Conservation (phyloP, 2,888 invertebrate genomes). For the Cerceris rybyensis region DNA sequence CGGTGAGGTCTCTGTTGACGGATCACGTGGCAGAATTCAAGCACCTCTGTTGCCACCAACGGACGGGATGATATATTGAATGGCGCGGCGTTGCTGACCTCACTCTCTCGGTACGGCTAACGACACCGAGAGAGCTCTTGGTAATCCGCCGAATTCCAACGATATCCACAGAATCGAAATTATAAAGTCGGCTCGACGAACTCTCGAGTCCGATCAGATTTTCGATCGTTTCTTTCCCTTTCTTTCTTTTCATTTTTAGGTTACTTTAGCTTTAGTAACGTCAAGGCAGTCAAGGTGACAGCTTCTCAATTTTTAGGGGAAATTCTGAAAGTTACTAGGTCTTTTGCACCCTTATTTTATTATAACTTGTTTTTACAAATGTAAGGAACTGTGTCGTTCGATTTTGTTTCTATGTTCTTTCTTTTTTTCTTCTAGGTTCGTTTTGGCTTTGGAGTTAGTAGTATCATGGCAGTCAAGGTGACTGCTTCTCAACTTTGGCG, state of each 20-base stretch:
- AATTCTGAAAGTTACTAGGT: too few species aligned
- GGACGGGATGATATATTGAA: constrained; percentile 63
- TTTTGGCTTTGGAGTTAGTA: too few species aligned
- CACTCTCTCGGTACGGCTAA: constrained; percentile 53
- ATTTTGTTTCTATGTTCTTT: too few species aligned
- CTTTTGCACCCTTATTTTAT: too few species aligned
- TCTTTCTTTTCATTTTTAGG: not conserved
- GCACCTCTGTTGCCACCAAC: constrained; percentile 44
- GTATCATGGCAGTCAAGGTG: too few species aligned
- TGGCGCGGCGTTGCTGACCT: constrained; percentile 60
- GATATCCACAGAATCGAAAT: constrained; percentile 52
- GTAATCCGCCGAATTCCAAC: constrained; percentile 56
- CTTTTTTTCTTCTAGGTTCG: too few species aligned
- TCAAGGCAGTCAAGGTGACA: too few species aligned
- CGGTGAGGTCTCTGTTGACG: constrained; percentile 56
- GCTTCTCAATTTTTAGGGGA: too few species aligned
- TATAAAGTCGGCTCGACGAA: constrained; percentile 43
- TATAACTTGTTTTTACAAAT: too few species aligned
- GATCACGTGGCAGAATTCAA: constrained; percentile 66
- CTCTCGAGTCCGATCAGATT: constrained; percentile 11
- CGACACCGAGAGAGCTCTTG: constrained; percentile 47
- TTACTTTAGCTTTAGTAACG: not conserved
- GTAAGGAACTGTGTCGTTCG: too few species aligned
- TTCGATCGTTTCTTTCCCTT: not conserved
- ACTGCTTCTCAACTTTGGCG: too few species aligned